Evolutionary conservation across 2,888 invertebrate species (phyloP).

Genomic region (Plutella xylostella): DNA sequence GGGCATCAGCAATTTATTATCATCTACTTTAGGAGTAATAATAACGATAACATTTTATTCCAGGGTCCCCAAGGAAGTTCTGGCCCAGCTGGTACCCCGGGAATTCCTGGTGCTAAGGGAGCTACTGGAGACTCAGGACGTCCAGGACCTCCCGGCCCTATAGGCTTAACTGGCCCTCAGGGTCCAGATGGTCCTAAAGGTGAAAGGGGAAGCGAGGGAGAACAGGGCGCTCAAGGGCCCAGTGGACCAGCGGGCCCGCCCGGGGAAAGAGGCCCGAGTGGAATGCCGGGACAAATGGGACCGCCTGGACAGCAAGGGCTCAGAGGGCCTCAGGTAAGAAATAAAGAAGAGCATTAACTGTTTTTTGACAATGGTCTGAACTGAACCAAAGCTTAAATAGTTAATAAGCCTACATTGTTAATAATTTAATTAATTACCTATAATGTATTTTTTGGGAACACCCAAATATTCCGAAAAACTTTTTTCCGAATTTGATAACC

Average conservation of each 20-base stretch:
- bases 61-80: constrained; percentile 79
- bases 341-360: no score
- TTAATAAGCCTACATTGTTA: no score
- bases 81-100: constrained; percentile 77
- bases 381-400: no score
- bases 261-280: constrained; percentile 74
- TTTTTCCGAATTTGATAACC: no score
- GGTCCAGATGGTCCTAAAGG: constrained; percentile 83
- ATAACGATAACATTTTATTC: constrained; percentile 5
- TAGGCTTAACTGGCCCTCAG: constrained; percentile 77
- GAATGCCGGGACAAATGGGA: constrained; percentile 75
- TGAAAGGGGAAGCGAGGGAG: constrained; percentile 77
- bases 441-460: no score
- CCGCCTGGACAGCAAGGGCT: constrained; percentile 74
- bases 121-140: constrained; percentile 77
- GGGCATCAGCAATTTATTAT: no score
- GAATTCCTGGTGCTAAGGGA: constrained; percentile 78
- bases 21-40: neutral
- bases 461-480: no score
- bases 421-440: no score
- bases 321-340: constrained; percentile 70
- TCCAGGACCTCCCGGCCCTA: constrained; percentile 74
- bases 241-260: constrained; percentile 75
- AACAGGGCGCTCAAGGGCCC: constrained; percentile 77
- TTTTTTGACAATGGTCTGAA: no score